These are phyloP conservation scores for Erebia palarica DNA, from an alignment of 2,888 invertebrate genomes.

Conservation along the genomic window DNA sequence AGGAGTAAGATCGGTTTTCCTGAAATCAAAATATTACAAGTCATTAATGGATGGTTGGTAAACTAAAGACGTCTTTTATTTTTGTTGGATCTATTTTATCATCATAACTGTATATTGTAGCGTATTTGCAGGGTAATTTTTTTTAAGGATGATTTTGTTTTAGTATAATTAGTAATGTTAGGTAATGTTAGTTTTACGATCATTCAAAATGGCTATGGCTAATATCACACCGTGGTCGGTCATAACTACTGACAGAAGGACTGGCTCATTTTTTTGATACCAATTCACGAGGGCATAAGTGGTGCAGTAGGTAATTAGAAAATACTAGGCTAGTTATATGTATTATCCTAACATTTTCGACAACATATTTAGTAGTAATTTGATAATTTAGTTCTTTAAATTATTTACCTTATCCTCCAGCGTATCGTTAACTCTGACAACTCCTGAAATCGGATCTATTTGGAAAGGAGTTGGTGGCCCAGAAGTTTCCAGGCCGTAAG, in stretches of 20 bases:
- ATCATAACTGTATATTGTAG: too few species aligned
- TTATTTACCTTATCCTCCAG: constrained; percentile 87
- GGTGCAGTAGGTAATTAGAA: too few species aligned
- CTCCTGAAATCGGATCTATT: constrained; percentile 89
- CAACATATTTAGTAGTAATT: too few species aligned
- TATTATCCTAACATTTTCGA: too few species aligned
- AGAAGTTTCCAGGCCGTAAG: constrained; percentile 86
- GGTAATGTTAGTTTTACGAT: not conserved
- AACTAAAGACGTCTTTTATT: not conserved
- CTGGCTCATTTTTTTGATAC: too few species aligned
- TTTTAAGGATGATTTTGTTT: not conserved
- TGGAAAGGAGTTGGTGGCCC: constrained; percentile 86
- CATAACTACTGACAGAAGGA: too few species aligned
- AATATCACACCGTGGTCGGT: too few species aligned
- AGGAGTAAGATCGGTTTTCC: constrained; percentile 71
- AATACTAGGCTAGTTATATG: too few species aligned
- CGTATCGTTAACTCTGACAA: constrained; percentile 90
- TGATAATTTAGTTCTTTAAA: not conserved
- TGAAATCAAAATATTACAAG: constrained; percentile 48
- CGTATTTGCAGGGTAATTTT: too few species aligned
- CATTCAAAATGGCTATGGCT: too few species aligned
- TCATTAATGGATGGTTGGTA: not conserved
- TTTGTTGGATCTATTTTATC: not conserved
- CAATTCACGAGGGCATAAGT: too few species aligned
- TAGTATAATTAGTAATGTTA: not conserved